A percentile compares a stretch with the other conserved stretches of the same genome.
Evolutionary conservation across 2,888 invertebrate genomes (phyloP).

Genomic region (Cloeon dipterum): DNA sequence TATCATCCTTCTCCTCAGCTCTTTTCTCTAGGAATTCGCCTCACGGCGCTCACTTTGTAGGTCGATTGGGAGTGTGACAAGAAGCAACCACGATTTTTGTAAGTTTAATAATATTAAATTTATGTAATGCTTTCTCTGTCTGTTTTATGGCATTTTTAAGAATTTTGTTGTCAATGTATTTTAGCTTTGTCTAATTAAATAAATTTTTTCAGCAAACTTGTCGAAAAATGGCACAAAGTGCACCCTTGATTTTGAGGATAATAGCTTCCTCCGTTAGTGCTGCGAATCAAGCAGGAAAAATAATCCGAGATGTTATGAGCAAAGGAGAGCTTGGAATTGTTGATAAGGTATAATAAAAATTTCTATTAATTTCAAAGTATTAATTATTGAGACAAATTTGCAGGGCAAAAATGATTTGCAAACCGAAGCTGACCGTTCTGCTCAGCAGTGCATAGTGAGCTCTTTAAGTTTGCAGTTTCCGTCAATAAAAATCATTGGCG

Average conservation of each 20-base stretch:
- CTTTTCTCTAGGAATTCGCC: no score
- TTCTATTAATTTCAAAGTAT: neutral
- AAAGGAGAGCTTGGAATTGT: conserved; percentile 78
- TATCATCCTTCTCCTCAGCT: no score
- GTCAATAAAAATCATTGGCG: conserved; percentile 62
- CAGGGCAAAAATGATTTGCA: conserved; percentile 84
- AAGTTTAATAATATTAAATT: no score
- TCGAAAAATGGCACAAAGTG: conserved; percentile 31
- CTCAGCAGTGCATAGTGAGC: conserved; percentile 79
- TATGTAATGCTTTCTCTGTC: no score
- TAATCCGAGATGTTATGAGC: conserved; percentile 75
- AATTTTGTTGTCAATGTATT: no score
- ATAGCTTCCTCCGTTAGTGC: conserved; percentile 58
- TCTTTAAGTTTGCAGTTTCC: conserved; percentile 71
- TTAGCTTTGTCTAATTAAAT: no score
- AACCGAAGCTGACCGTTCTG: conserved; percentile 93
- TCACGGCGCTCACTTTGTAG: no score
- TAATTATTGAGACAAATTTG: conserved; percentile 3
- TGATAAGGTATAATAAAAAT: conserved; percentile 60
- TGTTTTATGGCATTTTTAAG: no score
- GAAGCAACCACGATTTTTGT: no score
- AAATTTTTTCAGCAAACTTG: neutral
- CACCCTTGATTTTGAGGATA: conserved; percentile 41
- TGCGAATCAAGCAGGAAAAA: conserved; percentile 64
- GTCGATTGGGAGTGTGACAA: no score